Evolutionary conservation across 2,888 invertebrate species (phyloP).

Genomic region (Archips crataeganus): DNA sequence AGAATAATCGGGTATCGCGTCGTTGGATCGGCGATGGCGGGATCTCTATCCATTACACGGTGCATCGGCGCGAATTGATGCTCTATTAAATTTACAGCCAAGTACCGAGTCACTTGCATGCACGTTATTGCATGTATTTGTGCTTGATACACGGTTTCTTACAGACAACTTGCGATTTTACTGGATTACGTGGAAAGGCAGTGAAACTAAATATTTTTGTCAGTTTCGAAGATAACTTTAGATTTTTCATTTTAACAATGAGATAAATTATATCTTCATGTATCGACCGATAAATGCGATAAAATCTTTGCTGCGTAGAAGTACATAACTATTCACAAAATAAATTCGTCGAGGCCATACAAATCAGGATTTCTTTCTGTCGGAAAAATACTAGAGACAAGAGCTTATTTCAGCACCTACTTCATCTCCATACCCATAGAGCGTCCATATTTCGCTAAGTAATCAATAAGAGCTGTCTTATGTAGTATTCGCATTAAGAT

Average conservation of each 20-base stretch:
- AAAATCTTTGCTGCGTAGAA: not conserved
- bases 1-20: constrained; percentile 31
- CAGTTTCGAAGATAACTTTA: no score
- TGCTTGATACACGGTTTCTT: constrained; percentile 8
- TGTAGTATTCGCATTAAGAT: constrained; percentile 57
- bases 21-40: constrained; percentile 56
- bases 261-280: no score
- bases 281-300: no score
- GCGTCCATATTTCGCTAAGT: constrained; percentile 40
- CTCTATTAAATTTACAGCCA: constrained; percentile 27
- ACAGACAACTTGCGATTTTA: not conserved
- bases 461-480: constrained; percentile 53
- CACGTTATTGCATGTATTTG: constrained; percentile 16
- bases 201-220: no score
- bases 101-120: constrained; percentile 18
- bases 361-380: not conserved
- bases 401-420: constrained; percentile 29
- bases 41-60: constrained; percentile 52
- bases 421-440: constrained; percentile 14
- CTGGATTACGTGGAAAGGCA: not conserved
- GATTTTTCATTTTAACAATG: no score
- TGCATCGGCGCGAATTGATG: constrained; percentile 44
- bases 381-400: constrained; percentile 23
- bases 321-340: not conserved
- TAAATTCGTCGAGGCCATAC: not conserved